Evolutionary conservation across 2,797 vertebrate genomes (phyloP).

Genomic region (Cyclopterus lumpus): DNA sequence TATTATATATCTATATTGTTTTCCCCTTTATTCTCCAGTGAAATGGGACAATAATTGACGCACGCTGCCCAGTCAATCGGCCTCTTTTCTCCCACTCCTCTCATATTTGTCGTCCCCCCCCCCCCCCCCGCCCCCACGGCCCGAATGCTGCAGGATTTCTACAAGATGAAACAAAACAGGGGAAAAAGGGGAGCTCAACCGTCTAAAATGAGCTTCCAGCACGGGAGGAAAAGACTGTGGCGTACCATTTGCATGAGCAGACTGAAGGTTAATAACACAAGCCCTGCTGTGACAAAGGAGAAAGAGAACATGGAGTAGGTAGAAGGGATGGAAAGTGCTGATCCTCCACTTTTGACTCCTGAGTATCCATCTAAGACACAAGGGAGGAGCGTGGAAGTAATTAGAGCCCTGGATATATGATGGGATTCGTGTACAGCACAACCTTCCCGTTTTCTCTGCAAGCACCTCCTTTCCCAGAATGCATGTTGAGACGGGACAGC

Average conservation of each 20-base stretch:
- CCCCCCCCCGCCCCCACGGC: too few relatives aligned
- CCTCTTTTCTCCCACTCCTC: constrained; percentile 6
- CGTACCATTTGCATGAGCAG: constrained; percentile 80
- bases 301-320: constrained; percentile 65
- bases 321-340: constrained; percentile 78
- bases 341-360: constrained; percentile 74
- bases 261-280: constrained; percentile 84
- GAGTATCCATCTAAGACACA: constrained; percentile 75
- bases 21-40: constrained; percentile 18
- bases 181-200: constrained; percentile 62
- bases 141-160: constrained; percentile 55
- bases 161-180: constrained; percentile 48
- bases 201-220: constrained; percentile 57
- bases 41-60: constrained; percentile 48
- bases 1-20: constrained; percentile 13
- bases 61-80: constrained; percentile 19
- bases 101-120: constrained; percentile 8
- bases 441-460: constrained; percentile 47
- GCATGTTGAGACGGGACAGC: constrained; percentile 37
- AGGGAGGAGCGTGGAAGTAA: constrained; percentile 75
- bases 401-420: constrained; percentile 75
- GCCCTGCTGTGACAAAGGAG: constrained; percentile 76
- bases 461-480: constrained; percentile 64
- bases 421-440: constrained; percentile 61
- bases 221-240: constrained; percentile 49